Evolutionary conservation across 2,888 invertebrate genomes (phyloP).

Genomic region (Heliconius erato): DNA sequence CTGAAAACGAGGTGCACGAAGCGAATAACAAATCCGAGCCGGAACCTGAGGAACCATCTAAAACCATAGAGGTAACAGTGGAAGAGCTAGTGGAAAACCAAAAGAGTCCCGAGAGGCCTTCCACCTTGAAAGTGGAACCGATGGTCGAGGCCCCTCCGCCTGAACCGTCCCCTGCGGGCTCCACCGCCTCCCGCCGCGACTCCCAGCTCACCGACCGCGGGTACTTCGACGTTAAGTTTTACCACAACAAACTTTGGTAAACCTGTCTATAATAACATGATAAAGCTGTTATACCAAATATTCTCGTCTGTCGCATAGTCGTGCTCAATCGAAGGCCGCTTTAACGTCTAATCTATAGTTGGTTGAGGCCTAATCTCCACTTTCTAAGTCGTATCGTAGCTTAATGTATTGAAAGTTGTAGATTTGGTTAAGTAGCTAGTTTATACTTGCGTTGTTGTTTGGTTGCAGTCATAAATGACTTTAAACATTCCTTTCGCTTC

Average conservation of each 20-base stretch:
- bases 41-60: not conserved
- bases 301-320: not conserved
- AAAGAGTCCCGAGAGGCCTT: slow-evolving; percentile 58
- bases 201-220: slow-evolving; percentile 87
- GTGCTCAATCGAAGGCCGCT: slow-evolving; percentile 1
- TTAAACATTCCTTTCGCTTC: slow-evolving; percentile 21
- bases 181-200: slow-evolving; percentile 60
- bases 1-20: slow-evolving; percentile 15
- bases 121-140: slow-evolving; percentile 56
- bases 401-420: slow-evolving; percentile 6
- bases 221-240: slow-evolving; percentile 91
- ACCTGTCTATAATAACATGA: slow-evolving; percentile 77
- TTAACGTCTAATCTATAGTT: not conserved
- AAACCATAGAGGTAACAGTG: slow-evolving; percentile 20
- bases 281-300: slow-evolving; percentile 64
- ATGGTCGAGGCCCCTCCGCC: slow-evolving; percentile 42
- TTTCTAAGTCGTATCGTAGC: slow-evolving; percentile 12
- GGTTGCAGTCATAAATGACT: slow-evolving; percentile 10
- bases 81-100: slow-evolving; percentile 43
- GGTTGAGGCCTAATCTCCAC: not conserved
- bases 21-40: slow-evolving; percentile 6
- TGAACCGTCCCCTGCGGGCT: slow-evolving; percentile 57
- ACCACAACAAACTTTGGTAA: slow-evolving; percentile 92
- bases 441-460: slow-evolving; percentile 1
- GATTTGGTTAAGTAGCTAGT: not conserved